Evolutionary conservation across 2,113 vertebrate genomes (phyloP).

Genomic region (Rhagologus leucostigma): DNA sequence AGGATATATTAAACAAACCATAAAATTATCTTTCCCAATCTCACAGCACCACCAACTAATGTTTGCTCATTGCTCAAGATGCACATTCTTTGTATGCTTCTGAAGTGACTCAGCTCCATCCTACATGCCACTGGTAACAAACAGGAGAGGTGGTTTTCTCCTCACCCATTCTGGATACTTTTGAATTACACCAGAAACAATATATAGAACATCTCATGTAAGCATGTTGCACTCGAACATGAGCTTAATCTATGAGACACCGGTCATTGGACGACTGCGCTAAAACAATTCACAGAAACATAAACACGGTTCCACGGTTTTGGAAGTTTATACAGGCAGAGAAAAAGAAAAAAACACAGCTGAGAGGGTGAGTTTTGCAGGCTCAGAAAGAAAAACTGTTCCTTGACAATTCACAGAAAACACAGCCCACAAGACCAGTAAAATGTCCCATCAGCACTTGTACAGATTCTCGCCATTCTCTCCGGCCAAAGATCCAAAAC

Average conservation of each 20-base stretch:
- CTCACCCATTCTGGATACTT: background rate
- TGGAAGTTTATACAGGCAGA: background rate
- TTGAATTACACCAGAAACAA: background rate
- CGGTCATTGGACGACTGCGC: rapidly evolving
- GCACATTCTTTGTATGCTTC: slow-evolving; percentile 25
- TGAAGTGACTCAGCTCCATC: slow-evolving; percentile 17
- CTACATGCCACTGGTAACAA: background rate
- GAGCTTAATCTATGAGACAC: background rate
- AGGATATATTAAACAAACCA: background rate
- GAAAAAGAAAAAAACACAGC: background rate
- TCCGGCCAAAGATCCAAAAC: background rate
- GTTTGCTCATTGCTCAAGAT: slow-evolving; percentile 43
- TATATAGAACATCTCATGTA: background rate
- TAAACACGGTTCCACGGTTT: background rate
- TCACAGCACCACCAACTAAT: background rate
- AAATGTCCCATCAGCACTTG: background rate
- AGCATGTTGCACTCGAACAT: background rate
- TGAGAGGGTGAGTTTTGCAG: background rate
- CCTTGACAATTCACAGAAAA: background rate
- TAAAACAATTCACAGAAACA: background rate
- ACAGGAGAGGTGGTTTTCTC: background rate
- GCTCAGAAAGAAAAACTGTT: background rate
- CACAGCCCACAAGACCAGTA: background rate
- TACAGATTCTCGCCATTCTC: background rate
- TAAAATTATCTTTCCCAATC: background rate